Percentiles rank a stretch among this genome's conserved stretches.
Evolutionary conservation across 92 coral and sea anemone genomes (phyloP).

Genomic region (Epizoanthus scotinus): DNA sequence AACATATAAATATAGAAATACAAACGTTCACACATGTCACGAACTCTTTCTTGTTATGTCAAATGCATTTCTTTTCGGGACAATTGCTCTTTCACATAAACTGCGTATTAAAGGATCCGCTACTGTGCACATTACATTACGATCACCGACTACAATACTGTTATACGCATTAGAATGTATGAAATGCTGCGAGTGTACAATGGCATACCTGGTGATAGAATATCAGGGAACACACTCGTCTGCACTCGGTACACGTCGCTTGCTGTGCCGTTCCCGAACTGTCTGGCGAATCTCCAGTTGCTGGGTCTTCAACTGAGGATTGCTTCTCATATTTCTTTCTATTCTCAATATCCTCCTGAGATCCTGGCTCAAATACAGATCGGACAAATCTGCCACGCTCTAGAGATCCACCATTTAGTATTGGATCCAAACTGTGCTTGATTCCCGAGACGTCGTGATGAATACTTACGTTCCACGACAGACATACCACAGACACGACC

Average conservation of each 20-base stretch:
- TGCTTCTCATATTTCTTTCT: not conserved
- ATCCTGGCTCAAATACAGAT: constrained; percentile 29
- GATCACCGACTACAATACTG: not conserved
- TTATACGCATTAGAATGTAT: not conserved
- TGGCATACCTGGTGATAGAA: constrained; percentile 37
- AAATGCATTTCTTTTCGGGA: not conserved
- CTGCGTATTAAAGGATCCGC: not conserved
- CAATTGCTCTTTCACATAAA: constrained; percentile 26
- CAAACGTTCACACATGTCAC: too few species aligned
- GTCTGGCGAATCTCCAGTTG: not conserved
- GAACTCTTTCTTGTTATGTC: too few species aligned
- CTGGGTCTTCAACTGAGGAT: not conserved
- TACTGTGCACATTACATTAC: not conserved
- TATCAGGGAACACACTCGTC: constrained; percentile 26
- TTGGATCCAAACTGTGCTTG: constrained; percentile 1
- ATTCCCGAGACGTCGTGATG: constrained; percentile 28
- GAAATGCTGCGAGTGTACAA: not conserved
- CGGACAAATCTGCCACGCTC: constrained; percentile 12
- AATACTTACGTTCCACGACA: constrained; percentile 33
- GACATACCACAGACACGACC: constrained; percentile 31
- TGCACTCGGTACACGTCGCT: constrained; percentile 40
- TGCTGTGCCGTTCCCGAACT: not conserved
- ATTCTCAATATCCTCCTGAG: constrained; percentile 25
- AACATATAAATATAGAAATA: too few species aligned
- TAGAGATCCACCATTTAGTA: not conserved